A percentile compares a stretch with the other conserved stretches of the same genome.
These are phyloP conservation scores for Dendrolimus kikuchii DNA, from an alignment of 1,140 invertebrate species.

Conservation along the genomic window DNA sequence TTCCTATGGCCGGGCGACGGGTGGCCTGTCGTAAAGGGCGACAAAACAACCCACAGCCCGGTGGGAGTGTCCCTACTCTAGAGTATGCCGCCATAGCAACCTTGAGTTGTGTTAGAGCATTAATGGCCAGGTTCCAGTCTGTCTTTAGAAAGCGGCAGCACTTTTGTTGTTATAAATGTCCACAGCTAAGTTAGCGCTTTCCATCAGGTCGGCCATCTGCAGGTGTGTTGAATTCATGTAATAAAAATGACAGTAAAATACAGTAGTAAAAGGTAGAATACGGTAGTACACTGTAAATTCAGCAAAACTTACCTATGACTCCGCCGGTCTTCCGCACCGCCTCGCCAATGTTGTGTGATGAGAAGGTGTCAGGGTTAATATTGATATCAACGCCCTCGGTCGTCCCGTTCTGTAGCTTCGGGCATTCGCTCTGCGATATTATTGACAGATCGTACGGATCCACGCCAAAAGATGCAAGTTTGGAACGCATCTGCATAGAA, in stretches of 20 bases:
- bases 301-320: constrained; percentile 72
- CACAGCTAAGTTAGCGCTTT: too few relatives aligned
- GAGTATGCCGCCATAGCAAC: too few relatives aligned
- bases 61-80: too few relatives aligned
- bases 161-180: too few relatives aligned
- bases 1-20: too few relatives aligned
- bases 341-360: constrained; percentile 78
- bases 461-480: constrained; percentile 75
- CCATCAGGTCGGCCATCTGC: too few relatives aligned
- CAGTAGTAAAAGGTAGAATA: neutral
- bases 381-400: constrained; percentile 78
- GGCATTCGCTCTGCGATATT: constrained; percentile 80
- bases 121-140: too few relatives aligned
- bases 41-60: too few relatives aligned
- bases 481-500: constrained; percentile 73
- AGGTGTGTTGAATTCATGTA: neutral
- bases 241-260: neutral
- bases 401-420: constrained; percentile 50
- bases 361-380: constrained; percentile 83
- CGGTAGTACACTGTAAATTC: neutral
- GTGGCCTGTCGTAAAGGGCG: too few relatives aligned
- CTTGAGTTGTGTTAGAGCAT: too few relatives aligned
- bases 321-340: constrained; percentile 81
- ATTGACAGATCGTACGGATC: constrained; percentile 84
- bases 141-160: too few relatives aligned